Base-by-base conservation (phyloP, 2,113 vertebrate genomes). In the Ptilonorhynchus violaceus region DNA sequence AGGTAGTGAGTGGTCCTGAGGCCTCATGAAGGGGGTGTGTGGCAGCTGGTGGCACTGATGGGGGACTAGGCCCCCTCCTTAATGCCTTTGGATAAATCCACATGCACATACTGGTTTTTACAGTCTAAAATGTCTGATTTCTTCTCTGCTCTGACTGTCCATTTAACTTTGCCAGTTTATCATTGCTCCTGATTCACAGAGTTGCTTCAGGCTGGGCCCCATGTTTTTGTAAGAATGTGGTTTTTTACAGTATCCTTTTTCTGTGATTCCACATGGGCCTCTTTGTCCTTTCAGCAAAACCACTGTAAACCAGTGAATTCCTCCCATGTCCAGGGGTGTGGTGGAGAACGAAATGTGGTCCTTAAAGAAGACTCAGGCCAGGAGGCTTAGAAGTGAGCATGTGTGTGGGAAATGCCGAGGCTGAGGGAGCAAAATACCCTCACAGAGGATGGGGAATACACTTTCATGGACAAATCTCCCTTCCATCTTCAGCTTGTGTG, bases 51-150 rank as follows among this genome's bases (percentile, higher is more conserved):
- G 64, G 27, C 74, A 46, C 58, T 93, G 42, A 27, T 11, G 13
- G 47, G 30, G 41, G 8, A 17, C 49, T 10, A 19, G 7, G 63
- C 1, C 5, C 8, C 3, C 35, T 80, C 42, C 41, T 66, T 11
- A 81, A 22, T n/a, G n/a, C 37, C 52, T 94, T 59, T 44, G 46
- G 49, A 8, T 69, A 77, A 86, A 79, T 21, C 5, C 66, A 37
- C 33, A 10, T 3, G 3, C 13, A 27, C 8, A 12, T 8, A 11
- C 6, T 53, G 10, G 0, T 0, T 69, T 92, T 75, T n/a, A 4
- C 37, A 59, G 35, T 35, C 16, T 60, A 19, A 55, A 95, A 85
- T 15, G 2, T 37, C 59, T 50, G 37, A 39, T 85, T 85, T 67
- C 44, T 75, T 41, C 50, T 56, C 55, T 81, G 46, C 56, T 50